Evolutionary conservation across 2,797 vertebrate species (phyloP), one percentile per base, ranked within the genome.

Genomic region (Anabacerthia variegaticeps): DNA sequence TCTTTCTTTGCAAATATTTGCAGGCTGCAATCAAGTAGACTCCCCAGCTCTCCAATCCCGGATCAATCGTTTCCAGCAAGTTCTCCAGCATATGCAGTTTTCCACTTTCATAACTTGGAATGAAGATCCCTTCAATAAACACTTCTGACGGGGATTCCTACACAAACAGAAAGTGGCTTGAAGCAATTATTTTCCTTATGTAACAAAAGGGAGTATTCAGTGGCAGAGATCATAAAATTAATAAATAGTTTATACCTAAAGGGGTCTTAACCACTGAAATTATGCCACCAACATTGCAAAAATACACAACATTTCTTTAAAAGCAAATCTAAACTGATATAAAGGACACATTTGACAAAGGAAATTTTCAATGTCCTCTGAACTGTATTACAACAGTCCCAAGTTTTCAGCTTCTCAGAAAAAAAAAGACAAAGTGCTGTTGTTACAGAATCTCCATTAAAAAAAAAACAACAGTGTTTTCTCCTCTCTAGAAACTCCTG

Each of bases 21-120:
- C 99, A 99, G 92, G 99, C 98, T 67, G 99, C 98, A n/a, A 99
- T 99, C 90, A 99, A 98, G 96, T 99, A 99, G 56, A 97, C 97
- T 93, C 99, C 98, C 98, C 99, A 99, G 62, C 97, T 97, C 89
- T 99, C 99, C 94, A 99, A 94, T 14, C 98, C 97, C 2, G 99
- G 97, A 95, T 99, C 99, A 36, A 99, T 98, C 19, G 98, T 98
- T 98, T 99, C 99, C 79, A 99, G 82, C 48, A 99, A 97, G 49
- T 98, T 98, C 97, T 99, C 99, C 91, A 99, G 97, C 80, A 95
- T 93, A 36, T 99, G 98, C 17, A 99, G 96, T 62, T 98, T 98
- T 9, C 99, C 99, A 46, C 96, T 97, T 97, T 99, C 98, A 87
- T 99, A 98, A 96, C 98, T 98, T 82, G 99, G 98, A 97, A 99